Percentiles rank a stretch among this genome's conserved stretches.
Evolutionary conservation across 2,888 invertebrate genomes (phyloP).

Genomic region (Ophion slaviceki): DNA sequence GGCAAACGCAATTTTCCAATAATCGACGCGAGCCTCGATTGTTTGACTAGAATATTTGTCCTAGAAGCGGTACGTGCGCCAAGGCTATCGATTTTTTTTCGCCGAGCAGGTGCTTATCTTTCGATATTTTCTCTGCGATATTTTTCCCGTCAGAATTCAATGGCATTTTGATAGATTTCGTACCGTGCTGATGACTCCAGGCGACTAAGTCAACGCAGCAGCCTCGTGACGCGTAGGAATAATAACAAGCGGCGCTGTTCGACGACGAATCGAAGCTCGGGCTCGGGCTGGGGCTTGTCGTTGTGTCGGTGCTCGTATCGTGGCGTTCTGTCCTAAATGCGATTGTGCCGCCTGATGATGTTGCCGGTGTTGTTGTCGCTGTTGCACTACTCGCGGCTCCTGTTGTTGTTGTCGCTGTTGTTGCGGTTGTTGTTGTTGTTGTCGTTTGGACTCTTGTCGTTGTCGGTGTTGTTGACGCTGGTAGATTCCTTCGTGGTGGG

Average conservation of each 20-base stretch:
- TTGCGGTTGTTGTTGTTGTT: slow-evolving; percentile 74
- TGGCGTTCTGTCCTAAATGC: slow-evolving; percentile 69
- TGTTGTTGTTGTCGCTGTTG: slow-evolving; percentile 73
- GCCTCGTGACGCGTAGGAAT: slow-evolving; percentile 79
- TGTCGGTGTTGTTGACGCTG: slow-evolving; percentile 76
- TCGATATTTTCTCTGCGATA: not conserved
- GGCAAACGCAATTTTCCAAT: no score
- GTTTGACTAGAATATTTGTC: no score
- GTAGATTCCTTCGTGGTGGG: slow-evolving; percentile 85
- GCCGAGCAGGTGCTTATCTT: no score
- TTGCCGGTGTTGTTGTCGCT: slow-evolving; percentile 73
- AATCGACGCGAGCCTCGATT: no score
- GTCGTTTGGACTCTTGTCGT: slow-evolving; percentile 68
- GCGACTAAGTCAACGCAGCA: slow-evolving; percentile 82
- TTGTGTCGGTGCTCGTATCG: slow-evolving; percentile 75
- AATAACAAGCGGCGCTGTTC: slow-evolving; percentile 78
- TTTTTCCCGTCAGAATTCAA: not conserved
- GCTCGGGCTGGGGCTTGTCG: slow-evolving; percentile 77
- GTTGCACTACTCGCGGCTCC: slow-evolving; percentile 76
- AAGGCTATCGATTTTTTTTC: no score
- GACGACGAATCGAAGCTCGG: slow-evolving; percentile 76
- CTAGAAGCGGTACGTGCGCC: no score
- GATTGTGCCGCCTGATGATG: slow-evolving; percentile 79
- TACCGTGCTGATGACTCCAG: slow-evolving; percentile 82
- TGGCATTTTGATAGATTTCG: slow-evolving; percentile 63